Evolutionary conservation across 2,797 vertebrate species (phyloP).

Genomic region (Sebastolobus alascanus): DNA sequence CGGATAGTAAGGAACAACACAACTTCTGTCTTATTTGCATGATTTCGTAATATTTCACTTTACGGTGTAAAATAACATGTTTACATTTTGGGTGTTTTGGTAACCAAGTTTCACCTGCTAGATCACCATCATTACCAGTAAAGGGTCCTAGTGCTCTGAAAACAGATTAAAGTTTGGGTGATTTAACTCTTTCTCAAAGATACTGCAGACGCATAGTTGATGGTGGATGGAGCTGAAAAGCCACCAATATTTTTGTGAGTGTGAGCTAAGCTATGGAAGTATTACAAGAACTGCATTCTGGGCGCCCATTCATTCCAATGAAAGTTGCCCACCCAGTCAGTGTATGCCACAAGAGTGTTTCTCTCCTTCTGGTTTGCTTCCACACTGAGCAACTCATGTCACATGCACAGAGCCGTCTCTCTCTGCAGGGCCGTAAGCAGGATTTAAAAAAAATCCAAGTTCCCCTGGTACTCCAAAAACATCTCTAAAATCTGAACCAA

Average conservation of each 20-base stretch:
- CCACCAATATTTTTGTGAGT: neutral
- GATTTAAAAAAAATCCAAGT: neutral
- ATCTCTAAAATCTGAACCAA: neutral
- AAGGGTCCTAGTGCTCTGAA: neutral
- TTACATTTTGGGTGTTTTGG: no score
- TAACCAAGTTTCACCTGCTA: neutral
- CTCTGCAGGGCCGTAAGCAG: no score
- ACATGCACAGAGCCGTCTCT: neutral
- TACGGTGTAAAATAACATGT: no score
- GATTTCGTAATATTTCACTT: neutral
- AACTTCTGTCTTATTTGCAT: neutral
- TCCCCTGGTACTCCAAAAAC: neutral
- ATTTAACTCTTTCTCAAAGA: neutral
- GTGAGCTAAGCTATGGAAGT: neutral
- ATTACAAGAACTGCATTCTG: neutral
- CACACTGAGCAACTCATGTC: neutral
- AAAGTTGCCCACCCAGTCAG: neutral
- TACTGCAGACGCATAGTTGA: neutral
- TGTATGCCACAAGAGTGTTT: neutral
- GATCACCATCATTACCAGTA: neutral
- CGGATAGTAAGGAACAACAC: conserved; percentile 65
- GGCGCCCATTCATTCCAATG: neutral
- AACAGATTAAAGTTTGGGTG: neutral
- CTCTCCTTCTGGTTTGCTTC: neutral
- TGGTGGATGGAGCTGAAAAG: neutral